Percentiles rank a stretch among this genome's conserved stretches.
Evolutionary conservation across 2,888 invertebrate species (phyloP).

Genomic region (Chaetogeoica ovagalla): DNA sequence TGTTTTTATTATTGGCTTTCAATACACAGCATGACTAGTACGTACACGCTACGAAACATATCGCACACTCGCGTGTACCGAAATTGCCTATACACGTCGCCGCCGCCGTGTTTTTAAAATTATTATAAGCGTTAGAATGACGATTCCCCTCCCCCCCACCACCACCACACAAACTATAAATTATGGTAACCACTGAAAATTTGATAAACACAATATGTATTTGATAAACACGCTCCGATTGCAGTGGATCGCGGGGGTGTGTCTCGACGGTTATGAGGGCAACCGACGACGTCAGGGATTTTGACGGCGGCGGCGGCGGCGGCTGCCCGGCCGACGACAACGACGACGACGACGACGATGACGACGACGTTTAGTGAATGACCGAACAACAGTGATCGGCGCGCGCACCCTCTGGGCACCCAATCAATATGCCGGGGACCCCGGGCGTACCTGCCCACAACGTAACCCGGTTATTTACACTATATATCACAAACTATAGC

Average conservation of each 20-base stretch:
- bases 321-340: slow-evolving; percentile 60
- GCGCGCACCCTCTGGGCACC: slow-evolving; percentile 55
- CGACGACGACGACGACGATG: slow-evolving; percentile 57
- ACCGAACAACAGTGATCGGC: slow-evolving; percentile 59
- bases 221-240: too few species aligned
- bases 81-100: slow-evolving; percentile 38
- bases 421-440: slow-evolving; percentile 53
- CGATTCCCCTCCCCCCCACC: too few species aligned
- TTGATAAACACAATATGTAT: not conserved
- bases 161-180: too few species aligned
- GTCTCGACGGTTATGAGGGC: slow-evolving; percentile 44
- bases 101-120: not conserved
- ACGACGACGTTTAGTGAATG: slow-evolving; percentile 60
- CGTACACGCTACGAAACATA: not conserved
- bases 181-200: slow-evolving; percentile 2
- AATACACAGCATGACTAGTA: too few species aligned
- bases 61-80: slow-evolving; percentile 6
- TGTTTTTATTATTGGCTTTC: too few species aligned
- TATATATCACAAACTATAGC: slow-evolving; percentile 18
- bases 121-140: not conserved
- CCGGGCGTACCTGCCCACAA: slow-evolving; percentile 49
- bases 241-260: slow-evolving; percentile 7
- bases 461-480: slow-evolving; percentile 51
- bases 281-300: slow-evolving; percentile 55
- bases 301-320: slow-evolving; percentile 57